phyloP scores from a whole-genome alignment of 2,113 vertebrate species.

The Megaceryle maxima region DNA sequence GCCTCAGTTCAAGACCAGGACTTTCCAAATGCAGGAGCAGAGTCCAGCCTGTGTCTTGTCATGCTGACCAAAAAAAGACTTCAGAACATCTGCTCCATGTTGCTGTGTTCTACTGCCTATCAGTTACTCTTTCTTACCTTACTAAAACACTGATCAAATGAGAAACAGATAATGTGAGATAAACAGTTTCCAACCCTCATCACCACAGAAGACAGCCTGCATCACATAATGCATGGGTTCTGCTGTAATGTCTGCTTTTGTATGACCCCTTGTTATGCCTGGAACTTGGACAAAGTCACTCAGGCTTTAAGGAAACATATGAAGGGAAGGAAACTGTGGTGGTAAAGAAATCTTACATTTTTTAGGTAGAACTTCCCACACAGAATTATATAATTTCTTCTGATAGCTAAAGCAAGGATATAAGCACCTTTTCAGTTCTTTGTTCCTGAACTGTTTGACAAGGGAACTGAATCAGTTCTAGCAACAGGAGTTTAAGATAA shows the following conservation, averaged over 20 bases:
- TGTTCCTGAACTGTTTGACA: not conserved
- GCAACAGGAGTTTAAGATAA: not conserved
- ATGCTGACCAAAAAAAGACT: not conserved
- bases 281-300: not conserved
- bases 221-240: not conserved
- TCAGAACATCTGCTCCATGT: not conserved
- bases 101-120: not conserved
- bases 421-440: not conserved
- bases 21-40: not conserved
- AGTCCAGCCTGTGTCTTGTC: not conserved
- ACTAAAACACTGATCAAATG: not conserved
- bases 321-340: not conserved
- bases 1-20: not conserved
- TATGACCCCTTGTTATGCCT: not conserved
- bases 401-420: not conserved
- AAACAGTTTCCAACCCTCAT: not conserved
- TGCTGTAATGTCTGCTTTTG: accelerated
- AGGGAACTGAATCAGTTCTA: not conserved
- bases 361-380: not conserved
- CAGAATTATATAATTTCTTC: not conserved
- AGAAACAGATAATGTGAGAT: not conserved
- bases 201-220: not conserved
- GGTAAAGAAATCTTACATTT: not conserved
- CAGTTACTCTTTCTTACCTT: not conserved
- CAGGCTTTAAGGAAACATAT: not conserved